Evolutionary conservation across 2,113 vertebrate species (phyloP).

Genomic region (Nesoenas mayeri): DNA sequence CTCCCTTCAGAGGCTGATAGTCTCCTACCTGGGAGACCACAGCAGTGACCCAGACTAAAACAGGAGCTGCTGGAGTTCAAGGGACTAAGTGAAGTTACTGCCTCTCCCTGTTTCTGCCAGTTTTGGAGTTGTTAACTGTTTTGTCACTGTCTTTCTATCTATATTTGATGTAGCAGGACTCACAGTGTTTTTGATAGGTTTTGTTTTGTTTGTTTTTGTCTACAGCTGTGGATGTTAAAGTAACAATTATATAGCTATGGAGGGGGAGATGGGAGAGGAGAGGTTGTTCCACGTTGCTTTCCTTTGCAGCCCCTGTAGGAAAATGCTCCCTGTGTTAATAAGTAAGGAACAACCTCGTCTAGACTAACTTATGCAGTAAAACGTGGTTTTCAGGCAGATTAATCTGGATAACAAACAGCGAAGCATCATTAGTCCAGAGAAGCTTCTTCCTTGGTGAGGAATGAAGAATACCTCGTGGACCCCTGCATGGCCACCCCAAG

Average conservation of each 20-base stretch:
- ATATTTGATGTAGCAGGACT: not conserved
- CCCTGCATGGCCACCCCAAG: not conserved
- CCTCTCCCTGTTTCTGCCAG: not conserved
- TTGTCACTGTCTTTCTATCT: not conserved
- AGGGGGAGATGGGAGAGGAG: not conserved
- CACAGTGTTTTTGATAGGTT: not conserved
- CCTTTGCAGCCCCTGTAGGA: not conserved
- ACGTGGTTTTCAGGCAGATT: not conserved
- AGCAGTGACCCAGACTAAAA: not conserved
- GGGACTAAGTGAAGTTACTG: not conserved
- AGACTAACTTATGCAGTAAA: not conserved
- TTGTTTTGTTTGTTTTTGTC: not conserved
- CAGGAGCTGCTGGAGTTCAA: not conserved
- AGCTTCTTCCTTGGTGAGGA: not conserved
- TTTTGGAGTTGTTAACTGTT: not conserved
- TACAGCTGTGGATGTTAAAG: not conserved
- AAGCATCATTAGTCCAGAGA: not conserved
- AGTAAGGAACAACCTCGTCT: not conserved
- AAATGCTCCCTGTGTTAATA: not conserved
- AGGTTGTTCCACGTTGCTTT: not conserved
- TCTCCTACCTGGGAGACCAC: not conserved
- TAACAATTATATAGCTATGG: not conserved
- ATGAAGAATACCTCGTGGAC: not conserved
- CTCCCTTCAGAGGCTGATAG: not conserved
- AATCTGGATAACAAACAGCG: not conserved